Conservation (phyloP, 2,113 vertebrate genomes). For the Pachyramphus minor region DNA sequence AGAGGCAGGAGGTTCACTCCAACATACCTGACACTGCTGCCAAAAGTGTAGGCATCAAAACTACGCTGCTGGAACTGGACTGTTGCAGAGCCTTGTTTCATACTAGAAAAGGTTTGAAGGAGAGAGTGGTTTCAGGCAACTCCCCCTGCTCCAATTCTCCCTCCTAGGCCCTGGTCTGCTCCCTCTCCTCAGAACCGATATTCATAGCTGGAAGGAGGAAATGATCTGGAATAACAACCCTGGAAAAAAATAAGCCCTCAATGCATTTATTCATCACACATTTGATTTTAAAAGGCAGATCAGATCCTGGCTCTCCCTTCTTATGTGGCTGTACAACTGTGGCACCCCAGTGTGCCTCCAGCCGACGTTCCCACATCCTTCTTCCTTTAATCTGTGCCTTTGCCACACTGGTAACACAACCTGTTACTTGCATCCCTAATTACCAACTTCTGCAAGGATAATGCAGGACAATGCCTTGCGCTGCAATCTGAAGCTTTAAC, state of each 20-base stretch:
- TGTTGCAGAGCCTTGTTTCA: not conserved
- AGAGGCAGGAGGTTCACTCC: not conserved
- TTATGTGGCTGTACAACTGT: not conserved
- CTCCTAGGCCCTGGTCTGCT: not conserved
- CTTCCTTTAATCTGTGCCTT: not conserved
- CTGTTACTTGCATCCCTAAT: not conserved
- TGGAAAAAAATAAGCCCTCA: not conserved
- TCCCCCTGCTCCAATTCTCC: not conserved
- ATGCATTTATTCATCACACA: not conserved
- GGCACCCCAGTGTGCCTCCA: not conserved
- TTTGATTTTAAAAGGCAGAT: slow-evolving; percentile 6
- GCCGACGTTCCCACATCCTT: not conserved
- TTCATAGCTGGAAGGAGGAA: not conserved
- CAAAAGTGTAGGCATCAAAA: not conserved
- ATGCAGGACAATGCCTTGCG: not conserved
- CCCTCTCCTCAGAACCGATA: not conserved
- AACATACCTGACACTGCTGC: rapidly evolving
- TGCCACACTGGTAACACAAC: not conserved
- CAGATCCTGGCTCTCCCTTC: not conserved
- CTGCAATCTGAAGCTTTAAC: not conserved
- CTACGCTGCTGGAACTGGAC: rapidly evolving
- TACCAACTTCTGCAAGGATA: not conserved
- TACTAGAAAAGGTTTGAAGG: not conserved
- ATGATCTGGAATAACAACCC: not conserved
- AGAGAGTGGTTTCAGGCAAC: not conserved